phyloP scores from a whole-genome alignment of 2,113 vertebrate species.

The Plecturocebus donacophilus region DNA sequence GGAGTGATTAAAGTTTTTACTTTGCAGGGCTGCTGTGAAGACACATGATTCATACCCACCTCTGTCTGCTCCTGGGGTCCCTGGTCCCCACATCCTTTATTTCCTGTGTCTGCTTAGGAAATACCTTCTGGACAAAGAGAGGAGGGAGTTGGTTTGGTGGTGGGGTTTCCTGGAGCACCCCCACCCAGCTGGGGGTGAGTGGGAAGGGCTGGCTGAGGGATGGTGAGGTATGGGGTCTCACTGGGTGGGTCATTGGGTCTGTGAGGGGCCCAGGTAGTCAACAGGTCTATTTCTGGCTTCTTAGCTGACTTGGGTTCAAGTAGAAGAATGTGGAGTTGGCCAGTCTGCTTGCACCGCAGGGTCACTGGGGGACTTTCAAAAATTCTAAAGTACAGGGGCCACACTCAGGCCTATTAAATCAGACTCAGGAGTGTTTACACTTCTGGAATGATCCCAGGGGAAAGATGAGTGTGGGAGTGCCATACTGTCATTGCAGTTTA shows the following conservation, averaged over 20 bases:
- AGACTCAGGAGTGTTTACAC: background rate
- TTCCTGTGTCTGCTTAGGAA: background rate
- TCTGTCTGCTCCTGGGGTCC: background rate
- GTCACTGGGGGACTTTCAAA: background rate
- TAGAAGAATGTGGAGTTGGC: background rate
- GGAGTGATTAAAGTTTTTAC: background rate
- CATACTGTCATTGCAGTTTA: background rate
- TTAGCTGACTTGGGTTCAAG: background rate
- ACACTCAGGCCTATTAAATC: background rate
- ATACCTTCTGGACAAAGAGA: background rate
- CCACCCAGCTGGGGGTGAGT: background rate
- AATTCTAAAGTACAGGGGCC: background rate
- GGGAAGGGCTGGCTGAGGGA: background rate
- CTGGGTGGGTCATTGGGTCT: background rate
- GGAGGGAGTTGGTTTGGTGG: background rate
- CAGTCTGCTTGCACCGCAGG: background rate
- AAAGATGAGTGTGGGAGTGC: background rate
- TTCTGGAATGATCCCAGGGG: background rate
- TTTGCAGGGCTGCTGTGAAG: background rate
- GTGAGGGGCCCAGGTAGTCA: background rate
- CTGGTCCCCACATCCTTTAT: background rate
- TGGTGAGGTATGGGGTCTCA: background rate
- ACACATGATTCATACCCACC: background rate
- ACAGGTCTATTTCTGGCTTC: background rate
- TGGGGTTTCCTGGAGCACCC: background rate